Evolutionary conservation across 2,797 vertebrate genomes (phyloP).

Genomic region (Masticophis lateralis): DNA sequence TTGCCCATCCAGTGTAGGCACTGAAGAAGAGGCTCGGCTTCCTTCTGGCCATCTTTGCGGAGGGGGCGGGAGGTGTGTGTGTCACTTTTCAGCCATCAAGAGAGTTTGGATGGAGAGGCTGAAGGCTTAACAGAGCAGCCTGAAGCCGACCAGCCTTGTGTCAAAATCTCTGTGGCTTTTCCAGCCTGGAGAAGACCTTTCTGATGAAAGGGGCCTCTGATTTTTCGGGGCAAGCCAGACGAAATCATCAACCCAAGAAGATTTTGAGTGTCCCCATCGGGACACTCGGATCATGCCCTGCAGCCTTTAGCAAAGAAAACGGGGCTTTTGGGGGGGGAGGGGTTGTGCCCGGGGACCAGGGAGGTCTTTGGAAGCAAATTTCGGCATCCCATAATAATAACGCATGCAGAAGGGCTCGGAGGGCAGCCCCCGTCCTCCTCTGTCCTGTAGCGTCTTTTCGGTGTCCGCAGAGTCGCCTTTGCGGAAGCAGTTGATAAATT

Average conservation of each 20-base stretch:
- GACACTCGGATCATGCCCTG: neutral
- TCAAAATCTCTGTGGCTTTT: neutral
- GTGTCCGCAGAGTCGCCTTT: neutral
- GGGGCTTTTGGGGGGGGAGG: neutral
- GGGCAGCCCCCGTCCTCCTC: neutral
- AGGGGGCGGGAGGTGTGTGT: fast-evolving
- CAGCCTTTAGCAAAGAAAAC: neutral
- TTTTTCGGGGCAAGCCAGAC: neutral
- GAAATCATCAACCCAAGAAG: neutral
- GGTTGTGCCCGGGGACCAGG: neutral
- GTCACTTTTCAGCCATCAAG: neutral
- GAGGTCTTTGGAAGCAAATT: neutral
- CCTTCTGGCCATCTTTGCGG: neutral
- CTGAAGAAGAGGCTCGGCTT: neutral
- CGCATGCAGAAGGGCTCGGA: neutral
- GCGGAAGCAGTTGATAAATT: neutral
- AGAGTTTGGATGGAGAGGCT: neutral
- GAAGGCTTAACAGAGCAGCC: neutral
- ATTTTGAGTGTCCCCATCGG: neutral
- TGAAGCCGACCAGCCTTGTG: neutral
- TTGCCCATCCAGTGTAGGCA: neutral
- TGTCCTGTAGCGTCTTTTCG: neutral
- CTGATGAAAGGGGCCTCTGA: fast-evolving
- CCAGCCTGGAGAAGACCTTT: neutral
- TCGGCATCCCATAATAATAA: neutral